Evolutionary conservation across 2,888 invertebrate genomes (phyloP).

Genomic region (Teleiodes luculella): DNA sequence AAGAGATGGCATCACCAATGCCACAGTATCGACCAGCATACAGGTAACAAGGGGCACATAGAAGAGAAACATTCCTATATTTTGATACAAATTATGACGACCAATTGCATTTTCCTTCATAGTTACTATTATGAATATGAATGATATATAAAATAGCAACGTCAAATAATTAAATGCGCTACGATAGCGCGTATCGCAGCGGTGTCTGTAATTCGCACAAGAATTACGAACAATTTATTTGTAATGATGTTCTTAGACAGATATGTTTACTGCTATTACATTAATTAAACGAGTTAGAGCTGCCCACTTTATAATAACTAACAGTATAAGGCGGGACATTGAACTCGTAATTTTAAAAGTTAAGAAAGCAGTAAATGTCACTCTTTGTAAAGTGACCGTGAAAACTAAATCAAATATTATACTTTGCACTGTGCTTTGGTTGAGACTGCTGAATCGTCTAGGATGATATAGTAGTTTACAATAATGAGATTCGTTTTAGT

Average conservation of each 20-base stretch:
- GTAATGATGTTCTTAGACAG: slow-evolving; percentile 15
- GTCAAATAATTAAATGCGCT: neutral
- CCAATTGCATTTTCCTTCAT: no score
- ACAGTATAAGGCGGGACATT: slow-evolving; percentile 9
- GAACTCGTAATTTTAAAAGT: slow-evolving; percentile 11
- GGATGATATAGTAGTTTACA: no score
- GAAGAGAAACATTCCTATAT: no score
- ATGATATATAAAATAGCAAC: no score
- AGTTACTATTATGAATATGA: no score
- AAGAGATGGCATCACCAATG: no score
- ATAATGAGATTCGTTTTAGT: no score
- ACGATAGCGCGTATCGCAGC: neutral
- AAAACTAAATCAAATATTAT: neutral
- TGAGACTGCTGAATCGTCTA: no score
- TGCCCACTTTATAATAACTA: slow-evolving; percentile 13
- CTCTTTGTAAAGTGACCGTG: neutral
- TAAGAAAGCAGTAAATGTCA: slow-evolving; percentile 4
- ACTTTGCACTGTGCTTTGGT: no score
- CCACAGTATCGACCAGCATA: no score
- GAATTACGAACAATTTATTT: slow-evolving; percentile 16
- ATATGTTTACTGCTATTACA: slow-evolving; percentile 15
- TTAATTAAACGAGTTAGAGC: slow-evolving; percentile 16
- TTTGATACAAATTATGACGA: no score
- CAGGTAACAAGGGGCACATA: no score
- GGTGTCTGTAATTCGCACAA: slow-evolving; percentile 8